Base-by-base conservation (phyloP, 2,113 vertebrate species). In the Smithornis capensis region DNA sequence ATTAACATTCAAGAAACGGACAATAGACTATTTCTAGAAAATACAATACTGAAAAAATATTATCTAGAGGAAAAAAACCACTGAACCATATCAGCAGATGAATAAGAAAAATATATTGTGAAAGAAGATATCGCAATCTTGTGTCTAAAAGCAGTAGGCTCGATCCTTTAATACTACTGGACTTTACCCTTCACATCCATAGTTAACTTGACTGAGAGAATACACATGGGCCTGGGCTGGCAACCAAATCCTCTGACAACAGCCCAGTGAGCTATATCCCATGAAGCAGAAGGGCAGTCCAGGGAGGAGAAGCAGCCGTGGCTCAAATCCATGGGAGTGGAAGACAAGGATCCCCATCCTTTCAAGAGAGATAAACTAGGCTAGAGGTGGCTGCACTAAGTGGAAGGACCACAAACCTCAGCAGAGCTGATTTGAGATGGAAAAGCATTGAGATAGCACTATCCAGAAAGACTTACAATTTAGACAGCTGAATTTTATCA, bases 381-480 rank as follows among this genome's bases (percentile, higher is more conserved):
- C 0, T 0, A 19, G 29, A 90, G 28, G 7, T 2, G 1, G 38
- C 19, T 10, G 7, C 35, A 60, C 11, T 5, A 71, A 68, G 62
- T 13, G 8, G 7, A 84, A 91, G 53, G 14, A 83, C 7, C 18
- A 49, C 69, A 83, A 50, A 84, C 5, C 19, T 65, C 63, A 73
- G 29, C 27, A 62, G 37, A 79, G 38, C 5, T 64, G 27, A 69
- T 0, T 2, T 21, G 24, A 56, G 50, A 55, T 25, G 23, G 49
- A 64, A 75, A 25, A 79, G 44, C 28, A 38, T 19, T 3, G 33
- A 83, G 33, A 5, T 24, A 82, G 35, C 1, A 1, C 55, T 56
- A 79, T 65, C 62, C 52, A 89, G 57, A 52, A 53, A 38, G 23
- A 68, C 44, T 2, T 42, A 57, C 6, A 65, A 69, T 79, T 57